Percentiles rank a stretch among this genome's conserved stretches.
Evolutionary conservation across 2,888 invertebrate species (phyloP).

Genomic region (Anorthoa munda): DNA sequence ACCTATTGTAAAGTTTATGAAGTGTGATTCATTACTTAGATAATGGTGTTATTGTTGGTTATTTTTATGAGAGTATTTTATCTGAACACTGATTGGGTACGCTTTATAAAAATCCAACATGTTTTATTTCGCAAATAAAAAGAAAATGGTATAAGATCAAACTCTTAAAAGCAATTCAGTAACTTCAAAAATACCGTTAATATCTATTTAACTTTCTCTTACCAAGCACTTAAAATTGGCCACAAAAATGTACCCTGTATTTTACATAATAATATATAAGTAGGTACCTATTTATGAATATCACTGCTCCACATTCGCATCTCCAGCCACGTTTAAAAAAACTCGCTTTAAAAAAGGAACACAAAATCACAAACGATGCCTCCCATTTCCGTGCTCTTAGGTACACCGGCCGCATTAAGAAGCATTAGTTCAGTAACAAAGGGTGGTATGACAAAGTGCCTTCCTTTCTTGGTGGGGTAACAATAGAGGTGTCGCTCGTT

Average conservation of each 20-base stretch:
- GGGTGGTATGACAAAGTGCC: conserved; percentile 85
- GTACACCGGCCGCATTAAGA: conserved; percentile 80
- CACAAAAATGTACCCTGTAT: conserved; percentile 26
- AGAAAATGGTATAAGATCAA: no score
- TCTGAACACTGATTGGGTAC: background rate
- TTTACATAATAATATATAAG: conserved; percentile 38
- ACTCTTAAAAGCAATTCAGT: no score
- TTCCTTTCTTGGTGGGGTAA: conserved; percentile 74
- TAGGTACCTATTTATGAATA: conserved; percentile 52
- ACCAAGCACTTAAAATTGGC: background rate
- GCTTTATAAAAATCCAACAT: background rate
- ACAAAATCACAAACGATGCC: conserved; percentile 76
- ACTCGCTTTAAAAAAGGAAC: conserved; percentile 54
- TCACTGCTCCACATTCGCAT: conserved; percentile 43
- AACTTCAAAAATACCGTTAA: background rate
- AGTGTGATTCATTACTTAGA: conserved; percentile 1
- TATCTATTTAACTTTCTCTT: background rate
- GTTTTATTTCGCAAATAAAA: background rate
- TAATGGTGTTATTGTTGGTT: no score
- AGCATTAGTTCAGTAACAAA: conserved; percentile 86
- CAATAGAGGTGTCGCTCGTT: conserved; percentile 77
- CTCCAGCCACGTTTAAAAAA: conserved; percentile 53
- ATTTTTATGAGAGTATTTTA: background rate
- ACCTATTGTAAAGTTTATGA: conserved; percentile 19
- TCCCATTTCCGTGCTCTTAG: conserved; percentile 78